Evolutionary conservation across 2,797 vertebrate genomes (phyloP).

Genomic region (Lophotriccus pileatus): DNA sequence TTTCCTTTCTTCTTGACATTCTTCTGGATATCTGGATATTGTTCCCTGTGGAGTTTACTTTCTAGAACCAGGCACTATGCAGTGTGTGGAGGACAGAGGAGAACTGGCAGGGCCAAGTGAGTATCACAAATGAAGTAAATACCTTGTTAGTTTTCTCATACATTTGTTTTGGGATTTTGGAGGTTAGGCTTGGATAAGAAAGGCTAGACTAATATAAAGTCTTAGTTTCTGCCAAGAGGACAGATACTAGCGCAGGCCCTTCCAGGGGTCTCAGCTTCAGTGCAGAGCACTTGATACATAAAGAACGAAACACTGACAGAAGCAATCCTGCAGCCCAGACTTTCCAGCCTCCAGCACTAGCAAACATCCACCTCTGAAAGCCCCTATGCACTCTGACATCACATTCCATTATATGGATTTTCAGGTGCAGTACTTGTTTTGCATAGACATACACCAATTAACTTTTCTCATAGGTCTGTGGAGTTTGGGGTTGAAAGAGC

Average conservation of each 20-base stretch:
- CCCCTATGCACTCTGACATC: neutral
- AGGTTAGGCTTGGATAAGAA: neutral
- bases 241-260: neutral
- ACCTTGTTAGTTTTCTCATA: neutral
- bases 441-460: neutral
- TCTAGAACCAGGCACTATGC: neutral
- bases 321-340: neutral
- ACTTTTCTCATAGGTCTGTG: neutral
- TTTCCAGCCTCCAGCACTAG: neutral
- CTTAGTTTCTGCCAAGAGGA: neutral
- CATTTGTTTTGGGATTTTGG: neutral
- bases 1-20: neutral
- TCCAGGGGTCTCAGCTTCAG: neutral
- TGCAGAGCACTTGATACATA: neutral
- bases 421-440: neutral
- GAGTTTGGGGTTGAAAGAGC: neutral
- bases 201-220: neutral
- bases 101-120: neutral
- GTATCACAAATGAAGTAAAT: neutral
- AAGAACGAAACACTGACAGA: fast-evolving
- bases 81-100: neutral
- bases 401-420: neutral
- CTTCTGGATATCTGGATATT: neutral
- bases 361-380: neutral
- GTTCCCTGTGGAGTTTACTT: neutral